Percentiles rank a stretch among this genome's conserved stretches.
These are phyloP conservation scores for Dolichopus griseipennis DNA, from an alignment of 2,888 invertebrate species.

Conservation along the genomic window DNA sequence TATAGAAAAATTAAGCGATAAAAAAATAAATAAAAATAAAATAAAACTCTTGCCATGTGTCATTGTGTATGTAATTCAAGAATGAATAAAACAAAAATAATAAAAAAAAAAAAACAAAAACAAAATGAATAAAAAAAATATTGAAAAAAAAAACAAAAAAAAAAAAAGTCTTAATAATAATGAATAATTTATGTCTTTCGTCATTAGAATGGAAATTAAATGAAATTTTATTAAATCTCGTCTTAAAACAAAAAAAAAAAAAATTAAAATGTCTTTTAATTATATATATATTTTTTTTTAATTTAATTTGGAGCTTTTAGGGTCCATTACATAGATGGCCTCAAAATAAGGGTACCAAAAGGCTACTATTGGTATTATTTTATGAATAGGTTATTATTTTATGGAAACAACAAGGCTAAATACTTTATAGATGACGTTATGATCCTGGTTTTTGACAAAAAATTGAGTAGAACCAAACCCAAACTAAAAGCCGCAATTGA, in stretches of 20 bases:
- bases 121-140: not conserved
- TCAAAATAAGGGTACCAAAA: too few relatives aligned
- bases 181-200: conserved; percentile 11
- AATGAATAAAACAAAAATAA: not conserved
- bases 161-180: not conserved
- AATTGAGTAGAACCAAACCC: too few relatives aligned
- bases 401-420: too few relatives aligned
- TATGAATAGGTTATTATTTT: too few relatives aligned
- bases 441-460: too few relatives aligned
- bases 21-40: conserved; percentile 4
- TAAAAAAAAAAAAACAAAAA: not conserved
- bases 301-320: too few relatives aligned
- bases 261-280: not conserved
- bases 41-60: conserved; percentile 11
- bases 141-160: not conserved
- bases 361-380: too few relatives aligned
- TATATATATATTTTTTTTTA: too few relatives aligned
- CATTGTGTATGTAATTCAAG: conserved; percentile 11
- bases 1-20: not conserved
- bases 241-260: conserved; percentile 9
- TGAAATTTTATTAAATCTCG: conserved; percentile 12
- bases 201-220: conserved; percentile 12
- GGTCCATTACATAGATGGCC: too few relatives aligned
- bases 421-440: too few relatives aligned
- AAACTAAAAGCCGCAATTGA: too few relatives aligned